Evolutionary conservation across 2,797 vertebrate genomes (phyloP).

Genomic region (Toxotes lorentzi): DNA sequence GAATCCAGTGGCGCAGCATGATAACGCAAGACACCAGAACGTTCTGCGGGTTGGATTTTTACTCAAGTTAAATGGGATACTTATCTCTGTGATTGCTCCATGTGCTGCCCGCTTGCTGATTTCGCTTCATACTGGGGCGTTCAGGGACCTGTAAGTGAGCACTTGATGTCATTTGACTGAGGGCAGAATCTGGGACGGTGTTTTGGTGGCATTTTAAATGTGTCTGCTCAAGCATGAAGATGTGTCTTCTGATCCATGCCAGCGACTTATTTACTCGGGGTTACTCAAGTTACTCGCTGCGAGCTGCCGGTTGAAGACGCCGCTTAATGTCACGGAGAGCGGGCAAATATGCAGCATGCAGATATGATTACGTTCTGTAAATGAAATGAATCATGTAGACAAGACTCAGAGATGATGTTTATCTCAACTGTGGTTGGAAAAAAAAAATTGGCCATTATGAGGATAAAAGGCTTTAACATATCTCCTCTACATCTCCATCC

Average conservation of each 20-base stretch:
- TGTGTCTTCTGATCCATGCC: slow-evolving; percentile 80
- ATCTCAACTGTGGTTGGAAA: slow-evolving; percentile 29
- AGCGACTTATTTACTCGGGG: slow-evolving; percentile 77
- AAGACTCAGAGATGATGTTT: slow-evolving; percentile 49
- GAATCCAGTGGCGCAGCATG: slow-evolving; percentile 67
- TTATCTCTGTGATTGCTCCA: slow-evolving; percentile 81
- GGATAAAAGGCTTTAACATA: background rate
- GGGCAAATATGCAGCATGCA: slow-evolving; percentile 58
- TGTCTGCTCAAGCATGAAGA: slow-evolving; percentile 80
- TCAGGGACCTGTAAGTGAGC: slow-evolving; percentile 84
- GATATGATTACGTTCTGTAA: slow-evolving; percentile 64
- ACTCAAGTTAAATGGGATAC: slow-evolving; percentile 82
- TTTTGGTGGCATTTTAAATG: slow-evolving; percentile 84
- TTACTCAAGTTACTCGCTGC: slow-evolving; percentile 69
- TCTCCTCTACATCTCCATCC: background rate
- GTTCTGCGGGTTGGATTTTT: slow-evolving; percentile 66
- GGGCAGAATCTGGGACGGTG: slow-evolving; percentile 80
- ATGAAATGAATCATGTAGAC: slow-evolving; percentile 66
- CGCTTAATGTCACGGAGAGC: slow-evolving; percentile 64
- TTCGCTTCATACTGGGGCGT: slow-evolving; percentile 73
- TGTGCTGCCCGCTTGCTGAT: slow-evolving; percentile 76
- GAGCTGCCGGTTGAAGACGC: slow-evolving; percentile 65
- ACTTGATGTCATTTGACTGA: slow-evolving; percentile 82
- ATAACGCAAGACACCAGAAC: slow-evolving; percentile 62
- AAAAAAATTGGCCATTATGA: slow-evolving; percentile 12